Percentiles rank a stretch among this genome's conserved stretches.
Conservation (phyloP, 2,888 invertebrate species). For the Notocelia uddmanniana region DNA sequence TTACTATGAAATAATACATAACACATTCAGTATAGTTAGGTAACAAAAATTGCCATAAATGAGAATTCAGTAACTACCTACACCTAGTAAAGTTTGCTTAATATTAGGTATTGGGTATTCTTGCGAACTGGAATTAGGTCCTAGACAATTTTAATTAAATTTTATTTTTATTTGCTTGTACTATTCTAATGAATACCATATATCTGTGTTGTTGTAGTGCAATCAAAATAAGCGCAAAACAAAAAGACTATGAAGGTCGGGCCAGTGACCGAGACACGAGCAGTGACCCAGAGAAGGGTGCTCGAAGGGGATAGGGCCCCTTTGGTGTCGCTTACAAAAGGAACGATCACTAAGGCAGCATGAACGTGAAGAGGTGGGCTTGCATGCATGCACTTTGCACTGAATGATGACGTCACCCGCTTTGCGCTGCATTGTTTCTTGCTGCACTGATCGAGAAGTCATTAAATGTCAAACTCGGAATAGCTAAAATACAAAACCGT, state of each 20-base stretch:
- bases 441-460: slow-evolving; percentile 57
- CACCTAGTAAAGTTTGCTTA: not conserved
- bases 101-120: not conserved
- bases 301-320: slow-evolving; percentile 84
- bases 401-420: slow-evolving; percentile 80
- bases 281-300: slow-evolving; percentile 84
- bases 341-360: slow-evolving; percentile 81
- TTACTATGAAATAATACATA: too few relatives aligned
- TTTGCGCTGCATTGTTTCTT: slow-evolving; percentile 79
- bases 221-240: slow-evolving; percentile 27
- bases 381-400: slow-evolving; percentile 86
- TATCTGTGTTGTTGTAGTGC: not conserved
- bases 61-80: not conserved
- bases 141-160: not conserved
- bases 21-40: too few relatives aligned
- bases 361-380: slow-evolving; percentile 75
- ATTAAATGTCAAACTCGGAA: slow-evolving; percentile 27
- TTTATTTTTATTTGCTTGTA: not conserved
- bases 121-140: not conserved
- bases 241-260: slow-evolving; percentile 53
- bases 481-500: not conserved
- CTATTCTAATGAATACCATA: not conserved
- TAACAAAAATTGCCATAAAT: not conserved
- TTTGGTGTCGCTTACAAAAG: slow-evolving; percentile 83
- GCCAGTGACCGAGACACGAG: slow-evolving; percentile 72